Evolutionary conservation across 2,888 invertebrate species (phyloP).

Genomic region (Lasioglossum lativentre): DNA sequence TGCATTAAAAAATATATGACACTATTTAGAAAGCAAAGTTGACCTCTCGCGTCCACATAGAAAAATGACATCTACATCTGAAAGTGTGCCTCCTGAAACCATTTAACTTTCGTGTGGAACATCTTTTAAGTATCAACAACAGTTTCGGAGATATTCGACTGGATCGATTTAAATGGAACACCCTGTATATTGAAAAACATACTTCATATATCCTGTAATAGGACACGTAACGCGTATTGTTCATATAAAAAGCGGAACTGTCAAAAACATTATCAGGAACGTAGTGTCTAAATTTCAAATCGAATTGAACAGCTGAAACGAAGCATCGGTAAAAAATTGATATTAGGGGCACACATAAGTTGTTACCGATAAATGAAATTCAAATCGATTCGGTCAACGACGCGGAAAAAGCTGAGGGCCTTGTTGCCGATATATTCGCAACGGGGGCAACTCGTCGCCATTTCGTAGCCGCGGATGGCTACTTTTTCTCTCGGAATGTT

Average conservation of each 20-base stretch:
- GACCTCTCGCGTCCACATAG: no score
- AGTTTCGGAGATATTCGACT: no score
- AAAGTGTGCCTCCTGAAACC: no score
- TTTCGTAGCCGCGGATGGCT: slow-evolving; percentile 40
- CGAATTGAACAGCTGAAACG: background rate
- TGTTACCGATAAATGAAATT: slow-evolving; percentile 14
- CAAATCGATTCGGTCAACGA: slow-evolving; percentile 19
- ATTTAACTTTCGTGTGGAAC: no score
- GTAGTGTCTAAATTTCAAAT: no score
- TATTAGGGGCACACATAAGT: background rate
- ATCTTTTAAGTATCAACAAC: no score
- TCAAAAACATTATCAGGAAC: background rate
- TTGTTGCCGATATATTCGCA: slow-evolving; percentile 45
- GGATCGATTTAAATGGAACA: no score
- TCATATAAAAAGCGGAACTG: background rate
- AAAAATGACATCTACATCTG: no score
- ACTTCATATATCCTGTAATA: background rate
- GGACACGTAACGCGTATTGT: background rate
- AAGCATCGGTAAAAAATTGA: background rate
- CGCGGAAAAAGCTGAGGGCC: slow-evolving; percentile 1
- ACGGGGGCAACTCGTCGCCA: slow-evolving; percentile 28
- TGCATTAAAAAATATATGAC: no score
- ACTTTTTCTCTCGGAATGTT: slow-evolving; percentile 54
- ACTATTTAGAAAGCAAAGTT: no score
- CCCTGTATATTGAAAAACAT: background rate